Evolutionary conservation across 64 coral and sea anemone genomes (phyloP).

Genomic region (Stichodactyla helianthus): DNA sequence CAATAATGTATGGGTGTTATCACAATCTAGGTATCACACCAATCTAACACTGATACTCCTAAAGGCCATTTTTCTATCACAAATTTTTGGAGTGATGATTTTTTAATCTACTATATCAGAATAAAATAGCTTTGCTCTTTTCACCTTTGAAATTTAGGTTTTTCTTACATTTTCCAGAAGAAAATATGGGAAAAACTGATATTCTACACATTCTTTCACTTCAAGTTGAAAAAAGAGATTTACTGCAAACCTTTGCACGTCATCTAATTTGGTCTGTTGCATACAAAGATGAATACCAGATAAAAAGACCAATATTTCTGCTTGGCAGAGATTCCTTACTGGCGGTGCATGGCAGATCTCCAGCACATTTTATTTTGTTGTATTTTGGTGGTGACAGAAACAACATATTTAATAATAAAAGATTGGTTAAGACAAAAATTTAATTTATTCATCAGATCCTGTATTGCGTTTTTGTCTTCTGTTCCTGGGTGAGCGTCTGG

Average conservation of each 20-base stretch:
- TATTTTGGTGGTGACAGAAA: neutral
- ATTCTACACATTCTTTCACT: neutral
- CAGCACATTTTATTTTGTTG: neutral
- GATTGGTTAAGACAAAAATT: slow-evolving; percentile 22
- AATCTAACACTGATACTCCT: neutral
- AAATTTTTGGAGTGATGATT: neutral
- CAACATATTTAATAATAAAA: slow-evolving; percentile 29
- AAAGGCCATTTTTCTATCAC: neutral
- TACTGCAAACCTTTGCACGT: neutral
- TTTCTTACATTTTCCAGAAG: neutral
- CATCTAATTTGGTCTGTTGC: neutral
- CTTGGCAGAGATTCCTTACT: neutral
- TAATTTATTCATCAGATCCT: slow-evolving; percentile 87
- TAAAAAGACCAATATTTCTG: neutral
- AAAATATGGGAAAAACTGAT: neutral
- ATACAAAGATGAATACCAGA: neutral
- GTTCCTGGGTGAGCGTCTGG: slow-evolving; percentile 93
- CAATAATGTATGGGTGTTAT: neutral
- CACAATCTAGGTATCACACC: neutral
- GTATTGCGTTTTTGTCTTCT: slow-evolving; percentile 95
- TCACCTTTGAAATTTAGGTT: neutral
- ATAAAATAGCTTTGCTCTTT: neutral
- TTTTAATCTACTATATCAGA: neutral
- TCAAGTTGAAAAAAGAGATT: neutral
- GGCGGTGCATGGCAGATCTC: neutral